Base-by-base conservation (phyloP, 2,113 vertebrate genomes). In the Onychostruthus taczanowskii region DNA sequence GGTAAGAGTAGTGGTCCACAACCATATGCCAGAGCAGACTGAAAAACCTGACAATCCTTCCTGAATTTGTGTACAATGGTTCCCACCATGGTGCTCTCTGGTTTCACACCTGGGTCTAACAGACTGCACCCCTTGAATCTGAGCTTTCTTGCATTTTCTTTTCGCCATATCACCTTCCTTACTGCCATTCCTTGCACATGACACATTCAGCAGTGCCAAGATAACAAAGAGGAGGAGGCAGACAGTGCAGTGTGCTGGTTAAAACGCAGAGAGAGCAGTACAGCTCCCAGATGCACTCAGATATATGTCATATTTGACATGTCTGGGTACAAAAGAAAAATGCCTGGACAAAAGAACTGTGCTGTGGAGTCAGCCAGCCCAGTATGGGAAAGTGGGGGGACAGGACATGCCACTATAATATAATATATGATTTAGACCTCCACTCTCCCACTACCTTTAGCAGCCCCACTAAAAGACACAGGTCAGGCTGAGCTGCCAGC, bases 291-390 rank as follows among this genome's bases (percentile, higher is more conserved):
- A 0, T 62, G 63, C 56, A 37, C 63, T 49, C 33, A 35, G 6
- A 55, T 18, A 19, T 16, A 33, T 11, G 27, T 67, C 56, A 49
- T 3, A n/a, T 67, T 52, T 68, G 33, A 64, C 44, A 26, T 33
- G 73, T 27, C 56, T 82, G 84, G 44, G 28, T n/a, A 62, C 6
- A 84, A 64, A 89, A 89, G 44, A 63, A 93, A 93, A 93, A 88
- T 68, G 55, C 52, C 52, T 49, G 59, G 75, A 90, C 63, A 83
- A 81, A 90, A 72, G 21, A 66, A 23, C 37, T 81, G 35, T 78
- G 74, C 74, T 63, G 35, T 70, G 39, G 16, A 85, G 28, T 49
- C 92, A 92, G 76, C 47, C 83, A 84, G 63, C 46, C 75, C 56
- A 91, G 30, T 52, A 55, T 7, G 9, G 24, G 17, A 21, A 80